Evolutionary conservation across 1,140 invertebrate genomes (phyloP).

Genomic region (Zaprionus taronus): DNA sequence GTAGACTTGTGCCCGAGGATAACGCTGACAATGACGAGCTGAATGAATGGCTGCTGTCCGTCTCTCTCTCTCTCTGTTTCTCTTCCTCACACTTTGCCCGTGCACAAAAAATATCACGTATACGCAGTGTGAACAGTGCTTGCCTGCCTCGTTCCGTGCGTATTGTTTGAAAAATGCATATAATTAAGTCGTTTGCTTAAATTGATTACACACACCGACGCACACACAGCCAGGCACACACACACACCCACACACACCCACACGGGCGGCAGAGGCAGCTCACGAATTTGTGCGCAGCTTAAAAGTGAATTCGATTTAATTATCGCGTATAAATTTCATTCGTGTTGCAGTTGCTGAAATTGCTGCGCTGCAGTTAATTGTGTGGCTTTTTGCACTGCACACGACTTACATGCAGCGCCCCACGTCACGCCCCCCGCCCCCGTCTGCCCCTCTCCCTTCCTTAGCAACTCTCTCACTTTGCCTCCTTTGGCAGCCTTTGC

Average conservation of each 20-base stretch:
- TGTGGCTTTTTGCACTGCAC: constrained; percentile 50
- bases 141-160: background rate
- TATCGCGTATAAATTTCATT: constrained; percentile 72
- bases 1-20: background rate
- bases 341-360: constrained; percentile 39
- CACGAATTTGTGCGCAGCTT: constrained; percentile 64
- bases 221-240: background rate
- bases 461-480: background rate
- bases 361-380: constrained; percentile 63
- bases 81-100: background rate
- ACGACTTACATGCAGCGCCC: constrained; percentile 14
- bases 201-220: constrained; percentile 64
- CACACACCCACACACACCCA: no score
- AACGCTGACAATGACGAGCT: background rate
- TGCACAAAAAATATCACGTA: constrained; percentile 32
- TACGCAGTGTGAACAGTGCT: constrained; percentile 42
- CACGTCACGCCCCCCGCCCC: no score
- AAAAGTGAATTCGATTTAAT: constrained; percentile 79
- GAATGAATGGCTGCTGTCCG: background rate
- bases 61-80: no score
- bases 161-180: constrained; percentile 50
- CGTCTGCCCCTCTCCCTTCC: background rate
- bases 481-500: constrained; percentile 13
- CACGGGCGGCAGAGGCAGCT: no score
- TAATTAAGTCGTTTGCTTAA: constrained; percentile 62